Percentiles rank a stretch among this genome's conserved stretches.
These are phyloP conservation scores for Gobio occitaniae DNA, from an alignment of 2,797 vertebrate species.

Conservation along the genomic window DNA sequence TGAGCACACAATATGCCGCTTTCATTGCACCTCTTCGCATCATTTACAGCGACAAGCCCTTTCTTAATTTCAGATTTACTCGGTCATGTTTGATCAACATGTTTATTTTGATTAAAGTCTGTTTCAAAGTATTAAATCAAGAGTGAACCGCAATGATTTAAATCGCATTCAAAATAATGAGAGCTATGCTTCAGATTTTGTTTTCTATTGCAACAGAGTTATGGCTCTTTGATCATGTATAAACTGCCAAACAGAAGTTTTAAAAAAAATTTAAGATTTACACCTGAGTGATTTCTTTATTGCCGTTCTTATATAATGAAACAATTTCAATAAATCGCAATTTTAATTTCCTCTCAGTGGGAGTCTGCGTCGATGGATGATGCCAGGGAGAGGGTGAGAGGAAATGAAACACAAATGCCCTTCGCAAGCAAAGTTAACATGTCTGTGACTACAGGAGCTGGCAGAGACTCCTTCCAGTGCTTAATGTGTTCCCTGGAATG, in stretches of 20 bases:
- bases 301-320: constrained; percentile 54
- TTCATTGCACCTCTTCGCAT: constrained; percentile 50
- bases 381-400: constrained; percentile 41
- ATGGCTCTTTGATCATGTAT: background rate
- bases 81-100: constrained; percentile 44
- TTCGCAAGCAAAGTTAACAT: constrained; percentile 57
- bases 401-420: constrained; percentile 78
- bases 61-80: constrained; percentile 21
- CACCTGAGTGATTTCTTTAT: constrained; percentile 50
- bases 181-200: background rate
- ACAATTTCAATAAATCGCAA: constrained; percentile 56
- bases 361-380: constrained; percentile 60
- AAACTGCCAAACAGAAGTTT: constrained; percentile 16
- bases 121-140: constrained; percentile 59
- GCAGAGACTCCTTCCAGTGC: constrained; percentile 26
- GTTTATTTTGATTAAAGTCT: constrained; percentile 55
- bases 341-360: constrained; percentile 72
- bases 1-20: constrained; percentile 62
- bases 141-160: constrained; percentile 25
- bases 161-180: constrained; percentile 1
- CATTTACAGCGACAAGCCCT: constrained; percentile 55
- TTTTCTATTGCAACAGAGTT: constrained; percentile 12
- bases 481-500: constrained; percentile 44
- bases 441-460: constrained; percentile 63
- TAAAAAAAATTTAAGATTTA: background rate